phyloP scores from a whole-genome alignment of 2,888 invertebrate genomes.

The Charanyca ferruginea region DNA sequence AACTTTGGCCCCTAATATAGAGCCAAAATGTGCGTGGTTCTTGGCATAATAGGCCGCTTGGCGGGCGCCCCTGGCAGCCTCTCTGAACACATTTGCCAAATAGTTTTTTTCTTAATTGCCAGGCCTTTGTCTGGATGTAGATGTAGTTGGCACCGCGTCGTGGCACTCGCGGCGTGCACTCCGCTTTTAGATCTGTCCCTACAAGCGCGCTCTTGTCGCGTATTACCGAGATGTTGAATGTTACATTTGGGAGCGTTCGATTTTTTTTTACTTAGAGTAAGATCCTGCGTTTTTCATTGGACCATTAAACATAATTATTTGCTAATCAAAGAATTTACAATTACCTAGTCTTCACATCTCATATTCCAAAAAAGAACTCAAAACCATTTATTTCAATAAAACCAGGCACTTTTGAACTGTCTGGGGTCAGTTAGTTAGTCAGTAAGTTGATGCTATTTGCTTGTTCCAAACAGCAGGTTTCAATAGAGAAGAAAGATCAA shows the following conservation, averaged over 20 bases:
- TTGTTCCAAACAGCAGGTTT: too few relatives aligned
- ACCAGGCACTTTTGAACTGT: too few relatives aligned
- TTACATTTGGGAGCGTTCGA: neutral
- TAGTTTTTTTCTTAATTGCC: conserved; percentile 67
- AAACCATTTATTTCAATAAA: too few relatives aligned
- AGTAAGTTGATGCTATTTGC: too few relatives aligned
- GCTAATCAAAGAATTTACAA: too few relatives aligned
- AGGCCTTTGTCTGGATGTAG: conserved; percentile 61
- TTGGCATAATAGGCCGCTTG: conserved; percentile 58
- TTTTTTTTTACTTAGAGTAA: neutral
- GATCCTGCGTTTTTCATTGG: neutral
- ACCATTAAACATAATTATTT: neutral
- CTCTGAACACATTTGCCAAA: conserved; percentile 62
- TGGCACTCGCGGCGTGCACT: conserved; percentile 38
- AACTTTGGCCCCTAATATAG: conserved; percentile 33
- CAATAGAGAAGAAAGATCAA: too few relatives aligned
- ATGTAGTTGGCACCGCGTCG: conserved; percentile 60
- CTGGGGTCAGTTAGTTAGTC: too few relatives aligned
- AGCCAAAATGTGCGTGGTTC: conserved; percentile 29
- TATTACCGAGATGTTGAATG: neutral
- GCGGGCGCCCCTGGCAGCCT: conserved; percentile 60
- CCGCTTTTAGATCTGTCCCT: conserved; percentile 31
- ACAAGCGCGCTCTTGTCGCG: conserved; percentile 22
- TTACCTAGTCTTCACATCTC: too few relatives aligned
- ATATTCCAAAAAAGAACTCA: too few relatives aligned